phyloP scores from a whole-genome alignment of 2,888 invertebrate genomes.

The Antheraea assamensis region DNA sequence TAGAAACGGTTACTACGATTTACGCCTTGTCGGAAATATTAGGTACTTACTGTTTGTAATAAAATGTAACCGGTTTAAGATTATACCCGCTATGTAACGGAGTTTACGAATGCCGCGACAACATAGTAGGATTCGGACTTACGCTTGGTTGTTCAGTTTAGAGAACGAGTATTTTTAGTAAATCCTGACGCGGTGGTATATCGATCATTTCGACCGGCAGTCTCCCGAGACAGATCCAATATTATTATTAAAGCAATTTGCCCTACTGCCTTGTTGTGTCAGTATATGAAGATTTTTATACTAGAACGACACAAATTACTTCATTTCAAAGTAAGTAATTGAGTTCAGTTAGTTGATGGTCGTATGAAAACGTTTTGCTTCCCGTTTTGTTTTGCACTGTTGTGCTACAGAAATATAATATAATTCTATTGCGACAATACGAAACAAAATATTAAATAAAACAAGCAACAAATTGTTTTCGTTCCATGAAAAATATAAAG shows the following conservation, averaged over 20 bases:
- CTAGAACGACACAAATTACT: neutral
- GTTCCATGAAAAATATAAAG: no score
- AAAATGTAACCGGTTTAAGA: neutral
- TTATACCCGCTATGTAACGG: neutral
- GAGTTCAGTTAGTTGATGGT: no score
- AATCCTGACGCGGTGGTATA: neutral
- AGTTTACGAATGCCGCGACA: neutral
- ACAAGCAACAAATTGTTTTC: no score
- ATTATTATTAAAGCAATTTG: neutral
- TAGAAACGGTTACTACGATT: slow-evolving; percentile 5
- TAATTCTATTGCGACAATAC: no score
- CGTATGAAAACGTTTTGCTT: no score
- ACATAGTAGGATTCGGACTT: neutral
- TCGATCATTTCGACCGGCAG: neutral
- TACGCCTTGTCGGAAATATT: neutral
- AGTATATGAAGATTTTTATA: neutral
- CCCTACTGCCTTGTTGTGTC: neutral
- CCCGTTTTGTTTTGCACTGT: no score
- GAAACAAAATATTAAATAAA: no score
- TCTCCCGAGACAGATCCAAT: neutral
- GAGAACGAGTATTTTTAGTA: slow-evolving; percentile 8
- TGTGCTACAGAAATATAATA: no score
- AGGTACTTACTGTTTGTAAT: neutral
- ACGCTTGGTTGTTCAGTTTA: neutral
- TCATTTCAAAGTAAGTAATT: no score